These are phyloP conservation scores for Petrosia ficiformis DNA, from an alignment of 37 sponge, comb jelly and placozoan species.

Conservation along the genomic window DNA sequence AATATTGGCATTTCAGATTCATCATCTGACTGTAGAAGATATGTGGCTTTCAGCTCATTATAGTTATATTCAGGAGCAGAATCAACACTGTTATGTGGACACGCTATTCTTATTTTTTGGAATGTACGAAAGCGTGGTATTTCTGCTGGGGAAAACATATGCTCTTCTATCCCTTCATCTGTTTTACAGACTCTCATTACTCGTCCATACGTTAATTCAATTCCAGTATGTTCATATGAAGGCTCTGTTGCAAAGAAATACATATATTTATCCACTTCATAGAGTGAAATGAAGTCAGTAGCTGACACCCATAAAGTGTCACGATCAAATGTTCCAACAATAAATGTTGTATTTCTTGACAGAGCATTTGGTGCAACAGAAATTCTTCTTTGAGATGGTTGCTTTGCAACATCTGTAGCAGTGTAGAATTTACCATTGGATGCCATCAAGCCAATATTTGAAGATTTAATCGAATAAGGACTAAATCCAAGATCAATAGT, in stretches of 20 bases:
- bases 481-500: slow-evolving; percentile 32
- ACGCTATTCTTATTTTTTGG: slow-evolving; percentile 52
- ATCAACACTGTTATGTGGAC: background rate
- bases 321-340: slow-evolving; percentile 1
- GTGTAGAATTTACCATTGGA: slow-evolving; percentile 40
- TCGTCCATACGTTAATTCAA: slow-evolving; percentile 19
- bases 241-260: slow-evolving; percentile 56
- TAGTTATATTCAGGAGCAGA: slow-evolving; percentile 40
- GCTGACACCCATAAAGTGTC: slow-evolving; percentile 14
- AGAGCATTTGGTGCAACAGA: slow-evolving; percentile 38
- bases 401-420: slow-evolving; percentile 16
- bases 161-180: slow-evolving; percentile 14
- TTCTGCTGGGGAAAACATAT: background rate
- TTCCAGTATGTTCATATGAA: slow-evolving; percentile 37
- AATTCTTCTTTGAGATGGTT: slow-evolving; percentile 7
- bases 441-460: slow-evolving; percentile 19
- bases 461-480: slow-evolving; percentile 13
- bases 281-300: slow-evolving; percentile 40
- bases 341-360: slow-evolving; percentile 8
- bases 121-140: slow-evolving; percentile 39
- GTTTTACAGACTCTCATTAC: slow-evolving; percentile 59
- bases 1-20: slow-evolving; percentile 2
- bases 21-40: background rate
- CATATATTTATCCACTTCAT: slow-evolving; percentile 32
- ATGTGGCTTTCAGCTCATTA: slow-evolving; percentile 38